Evolutionary conservation across 1,140 invertebrate genomes (phyloP), one percentile per base, ranked within the genome.

Genomic region (Temnothorax nylanderi): DNA sequence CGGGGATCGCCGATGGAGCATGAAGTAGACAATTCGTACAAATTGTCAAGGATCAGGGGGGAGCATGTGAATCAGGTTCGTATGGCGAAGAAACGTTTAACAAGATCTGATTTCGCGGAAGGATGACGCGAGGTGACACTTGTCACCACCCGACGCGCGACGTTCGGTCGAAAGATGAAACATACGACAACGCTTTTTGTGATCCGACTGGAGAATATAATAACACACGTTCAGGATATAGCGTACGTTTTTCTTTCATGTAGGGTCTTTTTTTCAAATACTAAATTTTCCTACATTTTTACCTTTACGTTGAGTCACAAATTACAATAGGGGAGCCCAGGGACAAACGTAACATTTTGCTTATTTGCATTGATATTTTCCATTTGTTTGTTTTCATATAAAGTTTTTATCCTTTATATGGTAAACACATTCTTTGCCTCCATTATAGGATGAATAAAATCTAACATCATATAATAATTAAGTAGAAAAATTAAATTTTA

Each of bases 1-100:
- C 21, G 32, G 56, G 74, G 76, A 87, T 90, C 88, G 72, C 44
- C 85, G 60, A 81, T 54, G 64, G 21, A 71, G 51, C 49, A 56
- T n/a, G 10, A 58, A 56, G 49, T 81, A 81, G 78, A 81, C 78
- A 44, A 71, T 81, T 81, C 34, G 34, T 81, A 72, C 16, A 81
- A 81, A 71, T 71, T 26, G 65, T 56, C 16, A 32, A 56, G 37
- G 49, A 71, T 71, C 65, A 44, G 18, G 69, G 69, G 34, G 34
- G 34, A 26, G n/a, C 26, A 4, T 8, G 11, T 34, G 44, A 65
- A 78, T 51, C 11, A 41, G 26, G 16, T 44, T 80, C 6, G 7
- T 26, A 41, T 7, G 16, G 41, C 11, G 49, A 6, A 21, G 72
- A 26, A 56, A 58, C 34, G 34, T 74, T 56, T 56, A 69, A 69